Evolutionary conservation across 2,797 vertebrate genomes (phyloP), one percentile per base, ranked within the genome.

Genomic region (Syngnathus acus): DNA sequence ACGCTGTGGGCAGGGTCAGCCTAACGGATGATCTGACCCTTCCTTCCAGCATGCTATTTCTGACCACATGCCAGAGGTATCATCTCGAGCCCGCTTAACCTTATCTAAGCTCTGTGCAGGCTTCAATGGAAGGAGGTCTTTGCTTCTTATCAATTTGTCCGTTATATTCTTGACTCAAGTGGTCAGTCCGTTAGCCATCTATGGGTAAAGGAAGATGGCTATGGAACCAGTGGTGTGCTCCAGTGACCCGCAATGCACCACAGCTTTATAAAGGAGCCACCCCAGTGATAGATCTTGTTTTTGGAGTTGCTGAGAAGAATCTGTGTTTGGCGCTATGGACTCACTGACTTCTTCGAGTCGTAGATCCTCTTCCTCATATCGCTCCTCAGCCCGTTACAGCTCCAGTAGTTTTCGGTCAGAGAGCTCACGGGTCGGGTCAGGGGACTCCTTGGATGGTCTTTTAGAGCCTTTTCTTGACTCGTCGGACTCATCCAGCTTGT

Each of bases 161-260:
- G 86, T 91, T 89, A 87, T 77, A 90, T 86, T 89, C 83, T 82
- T 81, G 86, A 81, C 83, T 70, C 66, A 63, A 59, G 64, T 65
- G 48, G 72, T 65, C 68, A 40, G 70, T 72, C 60, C 71, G 63
- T 77, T 45, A 19, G 62, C 90, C 89, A 86, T 90, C 69, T 91
- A 92, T 82, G 89, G 90, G 67, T 61, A 77, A 70, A 65, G 73
- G 58, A 68, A 68, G 7, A 51, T 4, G 50, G 8, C 50, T 58
- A 62, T 23, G 61, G 65, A 70, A 61, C 53, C 50, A 42, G 26
- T 4, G 1, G 58, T 73, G 65, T 76, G 64, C 72, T 69, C 74
- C 64, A 68, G 48, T 73, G 76, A 82, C 86, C 90, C 87, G 87
- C 62, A 88, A 87, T 89, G 82, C 86, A 86, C 65, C 63, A 61